A percentile compares a stretch with the other conserved stretches of the same genome.
Evolutionary conservation across 2,113 vertebrate genomes (phyloP).

Genomic region (Etia nguti): DNA sequence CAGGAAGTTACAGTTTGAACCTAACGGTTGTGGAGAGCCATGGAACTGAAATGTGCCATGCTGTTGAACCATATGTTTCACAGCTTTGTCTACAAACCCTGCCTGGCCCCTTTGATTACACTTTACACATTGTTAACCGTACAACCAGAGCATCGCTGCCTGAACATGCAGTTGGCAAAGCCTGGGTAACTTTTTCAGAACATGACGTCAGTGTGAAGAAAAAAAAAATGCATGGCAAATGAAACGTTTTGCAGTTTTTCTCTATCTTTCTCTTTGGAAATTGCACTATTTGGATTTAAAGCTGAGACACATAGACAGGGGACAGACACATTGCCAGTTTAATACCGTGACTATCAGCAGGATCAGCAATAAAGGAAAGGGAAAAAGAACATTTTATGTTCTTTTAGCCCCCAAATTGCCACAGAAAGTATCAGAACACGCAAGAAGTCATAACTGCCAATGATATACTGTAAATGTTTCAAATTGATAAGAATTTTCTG

Average conservation of each 20-base stretch:
- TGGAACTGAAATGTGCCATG: conserved; percentile 24
- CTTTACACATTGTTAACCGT: conserved; percentile 56
- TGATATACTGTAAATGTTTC: neutral
- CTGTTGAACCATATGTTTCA: conserved; percentile 63
- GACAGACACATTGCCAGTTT: neutral
- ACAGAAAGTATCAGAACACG: neutral
- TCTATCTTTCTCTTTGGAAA: neutral
- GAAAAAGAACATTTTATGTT: neutral
- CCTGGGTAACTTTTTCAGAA: neutral
- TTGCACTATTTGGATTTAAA: neutral
- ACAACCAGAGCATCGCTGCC: neutral
- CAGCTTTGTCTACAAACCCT: conserved; percentile 49
- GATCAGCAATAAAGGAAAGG: neutral
- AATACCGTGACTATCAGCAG: neutral
- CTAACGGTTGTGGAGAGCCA: neutral
- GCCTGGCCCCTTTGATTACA: conserved; percentile 58
- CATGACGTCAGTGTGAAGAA: neutral
- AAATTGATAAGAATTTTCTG: neutral
- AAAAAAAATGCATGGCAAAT: neutral
- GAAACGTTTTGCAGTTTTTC: neutral
- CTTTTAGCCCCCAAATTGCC: neutral
- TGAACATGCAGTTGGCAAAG: neutral
- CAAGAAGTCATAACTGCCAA: neutral
- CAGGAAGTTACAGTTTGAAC: conserved; percentile 27
- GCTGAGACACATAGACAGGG: neutral